Conservation (phyloP, 2,888 invertebrate genomes). For the Drosophila paucipuncta region DNA sequence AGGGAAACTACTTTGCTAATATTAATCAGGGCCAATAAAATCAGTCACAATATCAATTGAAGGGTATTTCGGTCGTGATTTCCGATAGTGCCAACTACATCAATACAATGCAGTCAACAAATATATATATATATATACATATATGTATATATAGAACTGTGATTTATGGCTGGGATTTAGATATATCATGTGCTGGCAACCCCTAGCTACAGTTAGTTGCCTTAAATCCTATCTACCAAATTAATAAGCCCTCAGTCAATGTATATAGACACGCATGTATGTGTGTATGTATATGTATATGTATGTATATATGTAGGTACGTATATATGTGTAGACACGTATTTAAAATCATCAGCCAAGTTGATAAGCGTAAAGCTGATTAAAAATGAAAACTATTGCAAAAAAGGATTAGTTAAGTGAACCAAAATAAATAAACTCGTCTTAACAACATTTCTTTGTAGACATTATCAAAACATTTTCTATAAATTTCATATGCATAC, state of each 20-base stretch:
- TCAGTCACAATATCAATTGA: conserved; percentile 74
- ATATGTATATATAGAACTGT: conserved; percentile 24
- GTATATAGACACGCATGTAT: background rate
- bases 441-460: conserved; percentile 78
- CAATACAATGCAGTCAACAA: background rate
- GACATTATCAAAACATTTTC: conserved; percentile 74
- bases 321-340: background rate
- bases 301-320: background rate
- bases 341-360: conserved; percentile 4
- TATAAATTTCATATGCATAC: conserved; percentile 61
- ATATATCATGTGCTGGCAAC: conserved; percentile 65
- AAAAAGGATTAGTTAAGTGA: conserved; percentile 80
- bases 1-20: conserved; percentile 69
- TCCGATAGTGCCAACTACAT: conserved; percentile 38
- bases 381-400: conserved; percentile 77
- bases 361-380: conserved; percentile 74
- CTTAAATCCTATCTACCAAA: conserved; percentile 24
- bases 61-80: conserved; percentile 75
- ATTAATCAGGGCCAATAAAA: conserved; percentile 75
- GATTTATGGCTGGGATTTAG: conserved; percentile 55
- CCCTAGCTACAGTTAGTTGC: conserved; percentile 17
- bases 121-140: conserved; percentile 1
- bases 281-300: background rate
- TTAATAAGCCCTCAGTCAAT: conserved; percentile 23
- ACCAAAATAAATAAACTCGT: conserved; percentile 80